Evolutionary conservation across 2,113 vertebrate species (phyloP).

Genomic region (Spilogale gracilis): DNA sequence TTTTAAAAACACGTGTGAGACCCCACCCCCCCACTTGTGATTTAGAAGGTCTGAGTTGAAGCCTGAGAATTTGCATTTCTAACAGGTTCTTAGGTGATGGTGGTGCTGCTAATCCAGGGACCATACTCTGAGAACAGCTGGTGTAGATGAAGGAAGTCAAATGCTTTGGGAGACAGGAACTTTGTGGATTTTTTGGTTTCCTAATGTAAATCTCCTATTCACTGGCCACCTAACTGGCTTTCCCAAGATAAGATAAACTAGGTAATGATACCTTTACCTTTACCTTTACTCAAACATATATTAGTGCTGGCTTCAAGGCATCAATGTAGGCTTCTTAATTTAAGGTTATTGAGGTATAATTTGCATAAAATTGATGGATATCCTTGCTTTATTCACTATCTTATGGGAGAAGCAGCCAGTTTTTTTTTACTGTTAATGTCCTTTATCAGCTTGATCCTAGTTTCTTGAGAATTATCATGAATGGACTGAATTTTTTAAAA

Average conservation of each 20-base stretch:
- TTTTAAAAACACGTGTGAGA: neutral
- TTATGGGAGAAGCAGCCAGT: neutral
- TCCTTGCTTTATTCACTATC: neutral
- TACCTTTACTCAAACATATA: neutral
- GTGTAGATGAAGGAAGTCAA: neutral
- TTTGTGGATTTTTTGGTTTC: too few species aligned
- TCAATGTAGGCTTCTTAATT: neutral
- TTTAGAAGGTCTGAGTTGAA: neutral
- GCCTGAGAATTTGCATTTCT: neutral
- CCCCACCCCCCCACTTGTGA: neutral
- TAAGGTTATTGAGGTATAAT: neutral
- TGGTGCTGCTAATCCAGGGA: neutral
- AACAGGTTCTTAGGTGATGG: neutral
- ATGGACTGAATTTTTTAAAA: neutral
- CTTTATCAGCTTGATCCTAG: neutral
- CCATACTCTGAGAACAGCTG: neutral
- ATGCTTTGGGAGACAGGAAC: neutral
- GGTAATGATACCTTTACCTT: neutral
- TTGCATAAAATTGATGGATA: neutral
- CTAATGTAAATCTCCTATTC: neutral
- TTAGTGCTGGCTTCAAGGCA: neutral
- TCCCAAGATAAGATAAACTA: neutral
- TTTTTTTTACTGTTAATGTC: neutral
- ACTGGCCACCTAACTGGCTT: neutral
- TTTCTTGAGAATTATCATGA: neutral